Evolutionary conservation across 2,113 vertebrate genomes (phyloP).

Genomic region (Gila orcuttii): DNA sequence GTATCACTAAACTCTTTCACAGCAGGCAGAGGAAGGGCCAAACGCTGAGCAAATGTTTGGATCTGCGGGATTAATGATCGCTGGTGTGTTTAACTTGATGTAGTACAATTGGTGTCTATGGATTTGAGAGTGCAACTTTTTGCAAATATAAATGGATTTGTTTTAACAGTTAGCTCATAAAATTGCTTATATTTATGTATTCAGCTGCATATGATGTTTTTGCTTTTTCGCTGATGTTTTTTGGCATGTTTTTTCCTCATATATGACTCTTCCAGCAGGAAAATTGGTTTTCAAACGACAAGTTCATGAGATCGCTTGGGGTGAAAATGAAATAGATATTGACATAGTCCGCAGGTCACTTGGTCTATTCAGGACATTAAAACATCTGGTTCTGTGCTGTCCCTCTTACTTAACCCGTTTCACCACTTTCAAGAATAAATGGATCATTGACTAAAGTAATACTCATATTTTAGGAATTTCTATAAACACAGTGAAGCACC

Average conservation of each 20-base stretch:
- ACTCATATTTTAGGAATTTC: constrained; percentile 34
- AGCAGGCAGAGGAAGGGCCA: constrained; percentile 21
- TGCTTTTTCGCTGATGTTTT: background rate
- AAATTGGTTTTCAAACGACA: background rate
- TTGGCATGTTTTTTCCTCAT: background rate
- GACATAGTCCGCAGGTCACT: constrained; percentile 24
- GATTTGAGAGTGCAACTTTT: background rate
- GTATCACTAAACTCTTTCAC: constrained; percentile 38
- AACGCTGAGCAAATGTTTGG: constrained; percentile 57
- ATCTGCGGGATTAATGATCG: constrained; percentile 52
- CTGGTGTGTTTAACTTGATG: constrained; percentile 54
- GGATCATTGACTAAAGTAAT: constrained; percentile 43
- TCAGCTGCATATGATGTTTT: background rate
- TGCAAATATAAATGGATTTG: background rate
- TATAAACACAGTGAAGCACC: constrained; percentile 32
- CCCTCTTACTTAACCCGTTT: constrained; percentile 25
- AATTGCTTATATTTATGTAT: constrained; percentile 3
- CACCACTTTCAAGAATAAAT: constrained; percentile 16
- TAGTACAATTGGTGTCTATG: constrained; percentile 33
- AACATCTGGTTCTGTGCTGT: constrained; percentile 35
- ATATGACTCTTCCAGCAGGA: constrained; percentile 6
- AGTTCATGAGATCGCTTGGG: background rate
- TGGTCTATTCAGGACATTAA: constrained; percentile 26
- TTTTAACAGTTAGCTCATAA: background rate
- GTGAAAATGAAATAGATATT: constrained; percentile 43